Conservation (phyloP, 1,140 invertebrate species). For the Arctopsyche grandis region DNA sequence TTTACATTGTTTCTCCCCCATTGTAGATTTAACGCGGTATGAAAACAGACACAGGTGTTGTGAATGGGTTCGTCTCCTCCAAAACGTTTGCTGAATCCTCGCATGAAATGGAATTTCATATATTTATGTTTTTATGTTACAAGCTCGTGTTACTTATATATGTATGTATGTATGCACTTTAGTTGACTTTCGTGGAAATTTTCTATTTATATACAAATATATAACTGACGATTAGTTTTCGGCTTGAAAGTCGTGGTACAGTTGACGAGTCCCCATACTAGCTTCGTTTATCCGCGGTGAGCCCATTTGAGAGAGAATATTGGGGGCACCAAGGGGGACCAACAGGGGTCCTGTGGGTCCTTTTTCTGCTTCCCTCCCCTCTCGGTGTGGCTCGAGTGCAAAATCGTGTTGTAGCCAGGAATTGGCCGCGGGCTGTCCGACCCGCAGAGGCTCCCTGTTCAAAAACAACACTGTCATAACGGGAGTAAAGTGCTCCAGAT, state of each 20-base stretch:
- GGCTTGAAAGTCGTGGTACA: not conserved
- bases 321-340: not conserved
- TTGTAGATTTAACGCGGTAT: conserved; percentile 24
- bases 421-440: conserved; percentile 41
- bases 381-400: conserved; percentile 30
- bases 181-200: too few species aligned
- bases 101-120: not conserved
- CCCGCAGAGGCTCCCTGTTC: conserved; percentile 4
- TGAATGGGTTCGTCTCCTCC: not conserved
- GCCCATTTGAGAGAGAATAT: not conserved
- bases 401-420: conserved; percentile 37
- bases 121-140: too few species aligned
- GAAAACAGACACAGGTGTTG: conserved; percentile 28
- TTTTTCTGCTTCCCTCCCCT: not conserved
- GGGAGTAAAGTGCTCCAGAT: not conserved
- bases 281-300: conserved; percentile 15
- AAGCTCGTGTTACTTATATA: too few species aligned
- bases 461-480: conserved; percentile 14
- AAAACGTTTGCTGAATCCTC: not conserved
- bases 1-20: conserved; percentile 31
- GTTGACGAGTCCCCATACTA: not conserved
- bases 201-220: too few species aligned
- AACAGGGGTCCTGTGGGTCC: not conserved
- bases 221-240: too few species aligned
- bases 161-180: too few species aligned